These are phyloP conservation scores for Hipparchia sbordonii DNA, from an alignment of 2,888 invertebrate genomes.

Conservation along the genomic window DNA sequence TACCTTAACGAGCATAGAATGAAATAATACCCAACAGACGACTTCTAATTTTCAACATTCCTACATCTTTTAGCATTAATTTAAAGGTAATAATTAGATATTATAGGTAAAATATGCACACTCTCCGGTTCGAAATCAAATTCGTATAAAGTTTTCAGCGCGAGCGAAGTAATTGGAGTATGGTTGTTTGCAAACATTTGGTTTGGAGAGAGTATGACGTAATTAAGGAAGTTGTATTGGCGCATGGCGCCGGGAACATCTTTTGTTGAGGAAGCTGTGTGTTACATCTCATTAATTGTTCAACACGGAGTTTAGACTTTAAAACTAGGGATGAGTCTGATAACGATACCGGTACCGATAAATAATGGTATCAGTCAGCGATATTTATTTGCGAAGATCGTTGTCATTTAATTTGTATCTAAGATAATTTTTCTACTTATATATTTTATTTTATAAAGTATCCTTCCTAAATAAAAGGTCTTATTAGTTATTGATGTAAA, in stretches of 20 bases:
- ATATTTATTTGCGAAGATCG: too few species aligned
- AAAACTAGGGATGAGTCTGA: constrained; percentile 6
- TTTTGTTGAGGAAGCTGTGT: constrained; percentile 35
- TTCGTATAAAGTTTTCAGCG: constrained; percentile 29
- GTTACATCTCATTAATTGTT: constrained; percentile 40
- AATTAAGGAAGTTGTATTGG: constrained; percentile 39
- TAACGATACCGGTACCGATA: too few species aligned
- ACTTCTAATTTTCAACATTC: background rate
- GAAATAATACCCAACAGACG: background rate
- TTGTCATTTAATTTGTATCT: too few species aligned
- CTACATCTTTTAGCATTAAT: constrained; percentile 6
- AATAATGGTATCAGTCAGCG: too few species aligned
- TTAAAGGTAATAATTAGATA: background rate
- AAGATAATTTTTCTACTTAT: too few species aligned
- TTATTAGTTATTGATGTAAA: too few species aligned
- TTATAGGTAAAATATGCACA: background rate
- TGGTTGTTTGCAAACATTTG: constrained; percentile 41
- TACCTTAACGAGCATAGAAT: background rate
- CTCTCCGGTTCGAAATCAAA: constrained; percentile 23
- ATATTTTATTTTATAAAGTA: too few species aligned
- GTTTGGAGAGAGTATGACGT: constrained; percentile 33
- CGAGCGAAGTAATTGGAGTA: constrained; percentile 39
- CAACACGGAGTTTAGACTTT: constrained; percentile 16
- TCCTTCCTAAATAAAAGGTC: too few species aligned
- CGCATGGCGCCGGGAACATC: constrained; percentile 34